Base-by-base conservation (phyloP, 2,888 invertebrate species). In the Diaprepes abbreviatus region DNA sequence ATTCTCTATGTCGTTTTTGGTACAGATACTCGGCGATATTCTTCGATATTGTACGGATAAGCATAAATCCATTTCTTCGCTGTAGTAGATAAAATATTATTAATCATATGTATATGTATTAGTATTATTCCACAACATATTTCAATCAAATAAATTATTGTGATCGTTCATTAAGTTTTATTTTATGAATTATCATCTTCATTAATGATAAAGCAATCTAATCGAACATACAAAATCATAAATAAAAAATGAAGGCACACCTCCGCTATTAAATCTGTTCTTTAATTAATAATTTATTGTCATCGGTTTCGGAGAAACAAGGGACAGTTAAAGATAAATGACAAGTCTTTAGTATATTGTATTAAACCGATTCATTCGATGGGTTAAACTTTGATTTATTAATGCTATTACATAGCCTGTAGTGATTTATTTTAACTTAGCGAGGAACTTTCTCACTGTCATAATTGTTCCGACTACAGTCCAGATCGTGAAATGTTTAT, bases 351-450 rank as follows among this genome's bases (percentile, higher is more conserved):
- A 65, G 66, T 58, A 66, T 70, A 66, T 62, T 66, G 70, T 63
- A 71, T 71, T 71, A 71, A 66, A 63, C 57, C 71, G 71, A 71
- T 63, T 66, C 59, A 45, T 66, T 71, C 66, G 71, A 71, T 71
- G 70, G 66, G 57, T 66, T 62, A 66, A 66, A 70, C 66, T 67
- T 66, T 71, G 71, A 71, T 71, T 71, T 71, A 71, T 71, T 55
- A 62, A 58, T 35, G 43, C 66, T 28, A 70, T 71, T 67, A 71
- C 36, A 50, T 31, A 14, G 63, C 48, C 58, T 50, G 7, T 19
- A 43, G 58, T 62, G 57, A 66, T 66, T 71, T 71, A 66, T 66
- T 58, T 62, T 12, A 58, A 58, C 63, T 54, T 64, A 64, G 62
- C 62, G 7, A 40, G 58, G 33, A 62, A 66, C 66, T 66, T 71